Percentiles rank a stretch among this genome's conserved stretches.
Conservation (phyloP, 1,140 invertebrate species). For the Listronotus bonariensis region DNA sequence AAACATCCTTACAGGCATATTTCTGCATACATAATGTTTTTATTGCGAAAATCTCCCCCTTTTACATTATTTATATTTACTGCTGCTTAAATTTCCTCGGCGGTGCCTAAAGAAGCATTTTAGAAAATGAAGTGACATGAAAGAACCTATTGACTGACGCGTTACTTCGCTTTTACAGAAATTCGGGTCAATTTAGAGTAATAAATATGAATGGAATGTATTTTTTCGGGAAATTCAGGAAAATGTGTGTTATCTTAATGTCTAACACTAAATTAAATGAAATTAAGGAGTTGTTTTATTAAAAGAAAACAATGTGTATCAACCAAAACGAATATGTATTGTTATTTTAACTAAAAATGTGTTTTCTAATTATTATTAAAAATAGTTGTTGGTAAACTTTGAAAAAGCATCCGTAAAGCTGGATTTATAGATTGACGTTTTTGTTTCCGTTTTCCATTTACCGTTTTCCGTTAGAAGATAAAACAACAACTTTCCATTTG, state of each 20-base stretch:
- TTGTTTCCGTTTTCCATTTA: too few species aligned
- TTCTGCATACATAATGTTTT: constrained; percentile 7
- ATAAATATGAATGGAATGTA: constrained; percentile 13
- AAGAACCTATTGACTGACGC: constrained; percentile 7
- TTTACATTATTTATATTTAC: constrained; percentile 14
- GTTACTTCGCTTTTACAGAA: constrained; percentile 1
- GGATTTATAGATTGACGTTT: too few species aligned
- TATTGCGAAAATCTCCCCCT: constrained; percentile 6
- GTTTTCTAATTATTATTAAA: too few species aligned
- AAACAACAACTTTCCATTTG: too few species aligned
- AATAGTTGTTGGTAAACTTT: too few species aligned
- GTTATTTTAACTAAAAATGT: too few species aligned
- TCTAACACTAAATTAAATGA: too few species aligned
- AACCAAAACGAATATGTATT: too few species aligned
- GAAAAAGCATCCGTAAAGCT: too few species aligned
- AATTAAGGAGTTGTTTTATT: too few species aligned
- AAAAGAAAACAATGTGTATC: too few species aligned
- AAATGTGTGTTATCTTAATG: constrained; percentile 6
- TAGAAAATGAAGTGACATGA: constrained; percentile 15
- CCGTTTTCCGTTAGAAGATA: too few species aligned
- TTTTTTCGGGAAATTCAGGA: neutral
- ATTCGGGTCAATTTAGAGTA: constrained; percentile 7
- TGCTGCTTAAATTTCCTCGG: constrained; percentile 3
- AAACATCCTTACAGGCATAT: neutral
- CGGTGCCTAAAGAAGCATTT: constrained; percentile 12